phyloP scores from a whole-genome alignment of 2,888 invertebrate species.

The Imbricaverruca yamaguchii region DNA sequence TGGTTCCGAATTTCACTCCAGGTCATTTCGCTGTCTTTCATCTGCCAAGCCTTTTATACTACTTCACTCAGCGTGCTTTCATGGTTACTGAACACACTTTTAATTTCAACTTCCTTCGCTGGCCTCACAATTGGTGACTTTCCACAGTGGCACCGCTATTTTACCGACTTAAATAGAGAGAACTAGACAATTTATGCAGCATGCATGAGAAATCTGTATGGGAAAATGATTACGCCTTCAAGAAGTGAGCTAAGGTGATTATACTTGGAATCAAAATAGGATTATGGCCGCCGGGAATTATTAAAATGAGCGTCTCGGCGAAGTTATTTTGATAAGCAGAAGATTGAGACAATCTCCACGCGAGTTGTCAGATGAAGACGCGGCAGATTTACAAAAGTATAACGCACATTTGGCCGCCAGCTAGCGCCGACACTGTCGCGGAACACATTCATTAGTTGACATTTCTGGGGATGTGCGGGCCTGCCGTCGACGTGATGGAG shows the following conservation, averaged over 20 bases:
- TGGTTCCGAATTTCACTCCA: background rate
- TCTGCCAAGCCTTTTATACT: background rate
- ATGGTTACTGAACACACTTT: slow-evolving; percentile 13
- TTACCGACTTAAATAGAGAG: background rate
- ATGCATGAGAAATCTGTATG: slow-evolving; percentile 12
- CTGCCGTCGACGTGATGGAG: no score
- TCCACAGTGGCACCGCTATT: background rate
- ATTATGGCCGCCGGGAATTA: background rate
- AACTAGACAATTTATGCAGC: slow-evolving; percentile 8
- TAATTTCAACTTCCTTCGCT: background rate
- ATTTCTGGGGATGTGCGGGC: no score
- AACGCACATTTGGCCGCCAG: background rate
- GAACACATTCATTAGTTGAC: no score
- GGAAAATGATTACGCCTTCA: slow-evolving; percentile 7
- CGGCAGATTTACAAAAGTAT: background rate
- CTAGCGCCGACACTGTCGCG: no score
- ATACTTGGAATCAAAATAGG: slow-evolving; percentile 5
- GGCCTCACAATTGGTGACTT: background rate
- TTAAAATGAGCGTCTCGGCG: background rate
- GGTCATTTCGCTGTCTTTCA: background rate
- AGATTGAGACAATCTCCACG: background rate
- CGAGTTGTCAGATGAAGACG: background rate
- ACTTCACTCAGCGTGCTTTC: background rate
- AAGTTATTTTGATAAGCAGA: slow-evolving; percentile 1
- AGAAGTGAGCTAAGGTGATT: slow-evolving; percentile 15